phyloP scores from a whole-genome alignment of 2,797 vertebrate species.

The Bradypodion pumilum region DNA sequence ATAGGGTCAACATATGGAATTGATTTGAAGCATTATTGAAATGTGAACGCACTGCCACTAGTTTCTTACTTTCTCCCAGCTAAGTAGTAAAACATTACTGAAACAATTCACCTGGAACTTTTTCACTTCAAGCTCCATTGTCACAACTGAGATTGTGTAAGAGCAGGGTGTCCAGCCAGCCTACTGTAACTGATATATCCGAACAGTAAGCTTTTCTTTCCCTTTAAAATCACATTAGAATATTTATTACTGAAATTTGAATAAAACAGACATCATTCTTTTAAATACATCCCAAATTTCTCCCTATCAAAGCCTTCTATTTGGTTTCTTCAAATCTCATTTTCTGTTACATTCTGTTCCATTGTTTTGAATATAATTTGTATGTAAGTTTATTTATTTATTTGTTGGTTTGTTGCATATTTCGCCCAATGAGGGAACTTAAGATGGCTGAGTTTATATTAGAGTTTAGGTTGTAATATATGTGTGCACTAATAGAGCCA shows the following conservation, averaged over 20 bases:
- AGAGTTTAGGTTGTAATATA: no score
- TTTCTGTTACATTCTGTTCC: not conserved
- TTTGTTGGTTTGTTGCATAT: no score
- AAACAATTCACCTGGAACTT: not conserved
- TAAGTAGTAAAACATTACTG: constrained; percentile 47
- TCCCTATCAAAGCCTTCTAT: not conserved
- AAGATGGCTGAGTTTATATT: no score
- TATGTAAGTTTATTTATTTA: not conserved
- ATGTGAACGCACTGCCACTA: constrained; percentile 50
- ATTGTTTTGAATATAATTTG: not conserved
- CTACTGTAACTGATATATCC: constrained; percentile 23
- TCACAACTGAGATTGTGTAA: not conserved
- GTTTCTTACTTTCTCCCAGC: constrained; percentile 52
- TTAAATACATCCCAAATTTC: not conserved
- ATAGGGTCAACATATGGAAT: constrained; percentile 68
- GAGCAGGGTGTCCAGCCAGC: not conserved
- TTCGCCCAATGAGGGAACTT: no score
- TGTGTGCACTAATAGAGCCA: not conserved
- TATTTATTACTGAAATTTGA: constrained; percentile 17
- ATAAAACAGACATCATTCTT: not conserved
- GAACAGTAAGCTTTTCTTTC: constrained; percentile 8
- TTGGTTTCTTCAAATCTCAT: not conserved
- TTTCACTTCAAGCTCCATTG: constrained; percentile 2
- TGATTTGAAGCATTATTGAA: constrained; percentile 68
- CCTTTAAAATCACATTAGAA: constrained; percentile 16